Conservation (phyloP, 2,888 invertebrate species). For the Cephus spinipes region DNA sequence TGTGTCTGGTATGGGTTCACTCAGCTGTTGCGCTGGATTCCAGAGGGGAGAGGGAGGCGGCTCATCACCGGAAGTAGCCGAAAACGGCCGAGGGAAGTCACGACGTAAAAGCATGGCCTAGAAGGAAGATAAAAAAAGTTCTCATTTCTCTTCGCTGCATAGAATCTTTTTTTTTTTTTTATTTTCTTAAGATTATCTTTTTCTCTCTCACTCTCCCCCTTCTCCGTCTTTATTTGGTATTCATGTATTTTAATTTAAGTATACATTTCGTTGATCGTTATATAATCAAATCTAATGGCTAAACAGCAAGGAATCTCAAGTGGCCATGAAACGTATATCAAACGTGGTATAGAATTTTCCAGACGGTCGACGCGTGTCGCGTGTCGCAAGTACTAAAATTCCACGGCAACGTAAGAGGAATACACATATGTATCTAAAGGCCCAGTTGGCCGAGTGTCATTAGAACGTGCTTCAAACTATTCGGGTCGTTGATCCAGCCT, state of each 20-base stretch:
- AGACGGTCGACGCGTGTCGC: no score
- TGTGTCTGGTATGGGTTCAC: conserved; percentile 19
- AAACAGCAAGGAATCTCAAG: background rate
- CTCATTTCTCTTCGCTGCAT: background rate
- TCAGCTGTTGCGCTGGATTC: conserved; percentile 24
- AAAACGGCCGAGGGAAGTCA: background rate
- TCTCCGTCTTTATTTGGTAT: no score
- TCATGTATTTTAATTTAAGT: no score
- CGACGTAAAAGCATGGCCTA: background rate
- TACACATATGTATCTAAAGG: background rate
- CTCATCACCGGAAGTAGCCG: conserved; percentile 19
- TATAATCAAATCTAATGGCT: background rate
- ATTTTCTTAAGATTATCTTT: background rate
- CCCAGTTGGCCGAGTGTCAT: background rate
- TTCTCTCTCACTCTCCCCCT: background rate
- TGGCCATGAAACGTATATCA: background rate
- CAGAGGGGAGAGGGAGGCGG: background rate
- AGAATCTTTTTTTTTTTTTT: background rate
- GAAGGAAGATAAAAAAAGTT: background rate
- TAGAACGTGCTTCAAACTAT: background rate
- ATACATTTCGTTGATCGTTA: background rate
- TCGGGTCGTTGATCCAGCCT: conserved; percentile 17
- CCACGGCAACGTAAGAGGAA: background rate
- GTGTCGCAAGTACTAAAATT: background rate
- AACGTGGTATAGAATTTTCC: background rate